Base-by-base conservation (phyloP, 2,888 invertebrate genomes). In the Dryococelus australis region DNA sequence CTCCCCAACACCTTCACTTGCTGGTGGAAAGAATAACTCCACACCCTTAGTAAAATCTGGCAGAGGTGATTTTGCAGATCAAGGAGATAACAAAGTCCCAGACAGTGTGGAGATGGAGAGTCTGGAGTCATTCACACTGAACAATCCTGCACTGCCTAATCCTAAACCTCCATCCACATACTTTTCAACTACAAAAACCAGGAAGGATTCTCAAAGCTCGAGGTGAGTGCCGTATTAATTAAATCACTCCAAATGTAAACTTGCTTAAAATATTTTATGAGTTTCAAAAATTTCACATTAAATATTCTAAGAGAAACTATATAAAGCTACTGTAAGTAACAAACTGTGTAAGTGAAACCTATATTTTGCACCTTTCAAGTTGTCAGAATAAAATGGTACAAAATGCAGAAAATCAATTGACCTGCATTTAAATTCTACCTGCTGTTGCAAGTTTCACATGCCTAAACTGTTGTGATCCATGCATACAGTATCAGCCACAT, bases 111-210 rank as follows among this genome's bases (percentile, higher is more conserved):
- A 96, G 92, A 94, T 96, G 93, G 95, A 96, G 90, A 96, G 96
- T 35, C 92, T 96, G 90, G 96, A 96, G 91, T 96, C 96, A 9
- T 96, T 95, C 92, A 95, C 95, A 91, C 91, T 96, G 89, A 95
- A 95, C 89, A 95, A 95, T 91, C 95, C 95, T 43, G 93, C 94
- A 8, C 94, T 93, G 88, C 92, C 94, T 43, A 93, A 93, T 87
- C 95, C 95, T 81, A 95, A 94, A 90, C 96, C 96, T 13, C 96
- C 96, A 26, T 93, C 94, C 43, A 95, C 95, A 86, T 96, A 96
- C 91, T 96, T 96, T 91, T 93, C 94, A 0, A 91, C 92, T 81
- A 27, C 26, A 51, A 85, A 51, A n/a, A 53, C 53, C 26, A 86
- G 83, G 83, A 86, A 81, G n/a, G 65, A 65, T 28, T 35, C 83